Percentiles rank a stretch among this genome's conserved stretches.
phyloP scores from a whole-genome alignment of 2,888 invertebrate species.

The Cybosia mesomella region DNA sequence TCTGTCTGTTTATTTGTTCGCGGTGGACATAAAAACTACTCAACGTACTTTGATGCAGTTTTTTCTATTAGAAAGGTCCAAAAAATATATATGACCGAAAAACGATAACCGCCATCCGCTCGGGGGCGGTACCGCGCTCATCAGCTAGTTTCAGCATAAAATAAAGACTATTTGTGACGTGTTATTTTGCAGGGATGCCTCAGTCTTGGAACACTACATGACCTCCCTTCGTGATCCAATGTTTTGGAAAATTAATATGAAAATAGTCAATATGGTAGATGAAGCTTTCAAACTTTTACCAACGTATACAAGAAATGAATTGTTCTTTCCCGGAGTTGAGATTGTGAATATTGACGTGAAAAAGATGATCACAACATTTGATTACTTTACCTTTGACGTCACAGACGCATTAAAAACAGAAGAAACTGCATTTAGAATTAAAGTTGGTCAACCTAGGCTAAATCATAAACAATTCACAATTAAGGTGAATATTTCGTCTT shows the following conservation, averaged over 20 bases:
- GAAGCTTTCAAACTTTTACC: slow-evolving; percentile 86
- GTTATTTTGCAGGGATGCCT: slow-evolving; percentile 66
- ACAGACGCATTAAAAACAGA: slow-evolving; percentile 85
- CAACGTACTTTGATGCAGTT: too few species aligned
- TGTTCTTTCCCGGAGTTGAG: slow-evolving; percentile 88
- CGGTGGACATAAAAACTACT: too few species aligned
- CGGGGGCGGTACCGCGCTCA: too few species aligned
- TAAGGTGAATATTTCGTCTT: slow-evolving; percentile 88
- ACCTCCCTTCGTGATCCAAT: slow-evolving; percentile 90
- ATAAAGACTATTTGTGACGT: slow-evolving; percentile 22
- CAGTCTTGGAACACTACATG: slow-evolving; percentile 81
- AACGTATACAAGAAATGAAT: slow-evolving; percentile 87
- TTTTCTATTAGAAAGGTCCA: too few species aligned
- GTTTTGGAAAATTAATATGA: slow-evolving; percentile 90
- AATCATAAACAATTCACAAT: slow-evolving; percentile 91
- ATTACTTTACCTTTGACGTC: slow-evolving; percentile 88
- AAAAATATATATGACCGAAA: too few species aligned
- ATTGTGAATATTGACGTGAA: slow-evolving; percentile 88
- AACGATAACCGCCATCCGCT: too few species aligned
- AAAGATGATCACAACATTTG: slow-evolving; percentile 89
- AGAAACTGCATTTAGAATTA: slow-evolving; percentile 71
- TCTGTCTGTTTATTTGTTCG: too few species aligned
- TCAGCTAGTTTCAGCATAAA: too few species aligned
- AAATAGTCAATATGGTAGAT: slow-evolving; percentile 85
- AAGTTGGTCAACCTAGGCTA: slow-evolving; percentile 88